A percentile compares a stretch with the other conserved stretches of the same genome.
Conservation (phyloP, 2,797 vertebrate species). For the Paedocypris micromegethes region DNA sequence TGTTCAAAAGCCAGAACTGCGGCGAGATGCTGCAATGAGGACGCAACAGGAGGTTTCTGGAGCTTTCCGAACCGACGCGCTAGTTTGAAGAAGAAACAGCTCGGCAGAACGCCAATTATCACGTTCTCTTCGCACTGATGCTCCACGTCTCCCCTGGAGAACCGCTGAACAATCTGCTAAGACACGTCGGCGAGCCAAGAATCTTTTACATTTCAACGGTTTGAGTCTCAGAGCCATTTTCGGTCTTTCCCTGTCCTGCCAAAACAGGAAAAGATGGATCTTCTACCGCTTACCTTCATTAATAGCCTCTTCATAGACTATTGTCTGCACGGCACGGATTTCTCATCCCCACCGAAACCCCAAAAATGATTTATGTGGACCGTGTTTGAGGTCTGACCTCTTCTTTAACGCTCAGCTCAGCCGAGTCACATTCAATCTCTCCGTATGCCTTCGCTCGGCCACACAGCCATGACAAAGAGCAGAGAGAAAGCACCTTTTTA, state of each 20-base stretch:
- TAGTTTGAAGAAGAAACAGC: constrained; percentile 29
- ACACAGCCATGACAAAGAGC: constrained; percentile 16
- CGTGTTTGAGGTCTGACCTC: constrained; percentile 17
- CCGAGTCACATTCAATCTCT: constrained; percentile 24
- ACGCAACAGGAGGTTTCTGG: constrained; percentile 1
- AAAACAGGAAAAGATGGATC: not conserved
- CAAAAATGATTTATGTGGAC: constrained; percentile 12
- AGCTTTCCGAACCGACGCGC: constrained; percentile 16
- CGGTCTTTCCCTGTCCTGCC: constrained; percentile 1
- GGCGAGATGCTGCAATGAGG: not conserved
- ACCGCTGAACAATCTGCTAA: constrained; percentile 18
- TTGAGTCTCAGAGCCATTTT: constrained; percentile 1
- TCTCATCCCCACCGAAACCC: not conserved
- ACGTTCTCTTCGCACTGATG: constrained; percentile 8
- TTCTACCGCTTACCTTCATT: not conserved
- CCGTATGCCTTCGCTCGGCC: not conserved
- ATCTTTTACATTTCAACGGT: constrained; percentile 12
- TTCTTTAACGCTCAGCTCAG: constrained; percentile 18
- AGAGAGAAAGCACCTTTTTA: constrained; percentile 23
- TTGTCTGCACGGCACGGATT: constrained; percentile 3
- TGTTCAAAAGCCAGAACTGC: constrained; percentile 14
- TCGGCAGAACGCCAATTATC: constrained; percentile 28
- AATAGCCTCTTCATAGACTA: constrained; percentile 8
- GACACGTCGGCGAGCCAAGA: constrained; percentile 5
- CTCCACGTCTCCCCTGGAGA: constrained; percentile 28